Percentiles rank a stretch among this genome's conserved stretches.
These are phyloP conservation scores for Protobothrops flavoviridis DNA, from an alignment of 2,113 vertebrate species.

Conservation along the genomic window DNA sequence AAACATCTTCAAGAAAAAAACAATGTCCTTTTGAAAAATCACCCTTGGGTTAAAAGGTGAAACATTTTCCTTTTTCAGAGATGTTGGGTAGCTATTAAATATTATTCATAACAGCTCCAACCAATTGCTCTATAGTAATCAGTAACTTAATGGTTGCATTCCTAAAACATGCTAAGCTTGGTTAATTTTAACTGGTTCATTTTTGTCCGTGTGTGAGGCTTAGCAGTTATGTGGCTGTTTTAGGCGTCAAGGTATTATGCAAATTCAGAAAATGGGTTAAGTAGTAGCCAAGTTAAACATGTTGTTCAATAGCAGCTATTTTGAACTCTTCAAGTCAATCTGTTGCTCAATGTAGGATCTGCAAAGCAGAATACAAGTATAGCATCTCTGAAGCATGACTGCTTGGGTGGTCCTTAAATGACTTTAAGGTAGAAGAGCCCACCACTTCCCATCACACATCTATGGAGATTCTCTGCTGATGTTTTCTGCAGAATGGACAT, in stretches of 20 bases:
- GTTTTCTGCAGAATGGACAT: too few relatives aligned
- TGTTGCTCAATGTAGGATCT: neutral
- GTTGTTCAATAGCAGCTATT: neutral
- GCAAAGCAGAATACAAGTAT: neutral
- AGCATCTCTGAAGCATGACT: neutral
- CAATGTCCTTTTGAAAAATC: neutral
- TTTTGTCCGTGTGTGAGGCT: neutral
- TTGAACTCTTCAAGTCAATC: neutral
- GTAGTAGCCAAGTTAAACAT: neutral
- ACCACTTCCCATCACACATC: neutral
- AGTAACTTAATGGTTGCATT: neutral
- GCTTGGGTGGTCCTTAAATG: neutral
- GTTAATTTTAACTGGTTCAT: neutral
- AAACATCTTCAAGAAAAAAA: neutral
- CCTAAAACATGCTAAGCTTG: neutral
- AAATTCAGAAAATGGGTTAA: neutral
- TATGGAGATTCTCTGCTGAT: too few relatives aligned
- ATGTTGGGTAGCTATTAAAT: neutral
- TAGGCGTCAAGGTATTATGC: neutral
- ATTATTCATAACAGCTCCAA: neutral
- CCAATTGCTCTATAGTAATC: neutral
- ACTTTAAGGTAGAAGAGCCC: neutral
- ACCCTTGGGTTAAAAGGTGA: neutral
- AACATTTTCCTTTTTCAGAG: neutral
- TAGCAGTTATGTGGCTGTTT: neutral